phyloP scores from a whole-genome alignment of 1,140 invertebrate genomes.

The Andricus grossulariae region DNA sequence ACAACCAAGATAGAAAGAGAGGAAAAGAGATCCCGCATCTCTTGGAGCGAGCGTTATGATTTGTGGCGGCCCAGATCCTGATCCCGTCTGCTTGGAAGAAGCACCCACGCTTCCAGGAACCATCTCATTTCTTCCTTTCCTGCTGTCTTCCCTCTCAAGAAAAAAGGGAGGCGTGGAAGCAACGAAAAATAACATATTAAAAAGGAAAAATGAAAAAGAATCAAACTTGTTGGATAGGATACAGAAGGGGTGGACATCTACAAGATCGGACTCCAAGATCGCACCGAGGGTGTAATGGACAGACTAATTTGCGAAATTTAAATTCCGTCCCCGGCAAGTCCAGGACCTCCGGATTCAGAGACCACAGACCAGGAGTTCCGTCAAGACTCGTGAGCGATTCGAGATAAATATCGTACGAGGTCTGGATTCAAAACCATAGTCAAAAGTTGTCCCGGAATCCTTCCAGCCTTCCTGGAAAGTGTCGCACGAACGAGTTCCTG shows the following conservation, averaged over 20 bases:
- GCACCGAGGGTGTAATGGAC: constrained; percentile 72
- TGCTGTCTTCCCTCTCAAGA: constrained; percentile 18
- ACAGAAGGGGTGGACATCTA: constrained; percentile 19
- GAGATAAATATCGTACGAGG: constrained; percentile 52
- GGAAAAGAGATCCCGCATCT: constrained; percentile 62
- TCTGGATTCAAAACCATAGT: constrained; percentile 44
- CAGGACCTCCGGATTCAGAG: constrained; percentile 42
- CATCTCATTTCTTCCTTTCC: not conserved
- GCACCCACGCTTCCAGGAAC: constrained; percentile 70
- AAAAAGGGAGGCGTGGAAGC: constrained; percentile 32
- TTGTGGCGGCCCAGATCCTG: constrained; percentile 66
- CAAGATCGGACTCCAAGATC: constrained; percentile 66
- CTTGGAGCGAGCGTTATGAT: constrained; percentile 64
- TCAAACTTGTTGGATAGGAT: not conserved
- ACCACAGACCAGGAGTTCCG: constrained; percentile 36
- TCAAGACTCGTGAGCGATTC: constrained; percentile 46
- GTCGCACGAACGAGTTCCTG: constrained; percentile 52
- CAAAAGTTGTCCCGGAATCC: constrained; percentile 43
- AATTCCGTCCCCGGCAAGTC: constrained; percentile 71
- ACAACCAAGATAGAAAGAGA: constrained; percentile 7
- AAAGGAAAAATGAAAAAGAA: constrained; percentile 23
- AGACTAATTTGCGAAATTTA: constrained; percentile 76
- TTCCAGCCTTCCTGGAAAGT: constrained; percentile 66
- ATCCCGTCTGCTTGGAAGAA: constrained; percentile 56
- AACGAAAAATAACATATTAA: not conserved